A percentile compares a stretch with the other conserved stretches of the same genome.
Evolutionary conservation across 2,888 invertebrate species (phyloP).

Genomic region (Pherbina coryleti): DNA sequence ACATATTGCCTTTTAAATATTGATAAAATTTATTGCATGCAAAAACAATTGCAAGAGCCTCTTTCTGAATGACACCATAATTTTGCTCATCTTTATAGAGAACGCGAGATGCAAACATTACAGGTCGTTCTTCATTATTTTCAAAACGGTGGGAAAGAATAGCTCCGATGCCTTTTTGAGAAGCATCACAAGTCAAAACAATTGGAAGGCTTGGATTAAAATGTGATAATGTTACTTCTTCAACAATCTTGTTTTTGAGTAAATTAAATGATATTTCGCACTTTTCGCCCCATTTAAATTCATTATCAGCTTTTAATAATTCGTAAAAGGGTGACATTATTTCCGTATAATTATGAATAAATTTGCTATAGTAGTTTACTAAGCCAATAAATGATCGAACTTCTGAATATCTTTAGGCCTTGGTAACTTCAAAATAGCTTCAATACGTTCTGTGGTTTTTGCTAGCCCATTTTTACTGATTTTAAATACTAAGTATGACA

Average conservation of each 20-base stretch:
- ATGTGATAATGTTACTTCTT: not conserved
- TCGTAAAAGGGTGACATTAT: not conserved
- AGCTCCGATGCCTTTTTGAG: not conserved
- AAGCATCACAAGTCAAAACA: not conserved
- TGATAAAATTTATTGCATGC: no score
- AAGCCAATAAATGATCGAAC: not conserved
- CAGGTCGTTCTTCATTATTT: not conserved
- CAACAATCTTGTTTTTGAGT: not conserved
- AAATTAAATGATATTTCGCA: not conserved
- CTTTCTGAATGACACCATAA: not conserved
- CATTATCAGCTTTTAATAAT: not conserved
- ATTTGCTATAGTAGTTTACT: not conserved
- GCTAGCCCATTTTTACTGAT: not conserved
- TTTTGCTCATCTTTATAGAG: not conserved
- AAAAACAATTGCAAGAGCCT: no score
- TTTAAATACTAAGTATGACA: not conserved
- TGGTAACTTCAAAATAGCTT: not conserved
- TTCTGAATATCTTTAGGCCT: not conserved
- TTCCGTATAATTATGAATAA: not conserved
- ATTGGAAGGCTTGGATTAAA: not conserved
- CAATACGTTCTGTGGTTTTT: conserved; percentile 5
- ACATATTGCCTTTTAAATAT: no score
- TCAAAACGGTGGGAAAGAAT: not conserved
- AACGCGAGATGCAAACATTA: not conserved
- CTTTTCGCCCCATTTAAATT: not conserved